Base-by-base conservation (phyloP, 1,140 invertebrate species). In the Drosophila takahashii region DNA sequence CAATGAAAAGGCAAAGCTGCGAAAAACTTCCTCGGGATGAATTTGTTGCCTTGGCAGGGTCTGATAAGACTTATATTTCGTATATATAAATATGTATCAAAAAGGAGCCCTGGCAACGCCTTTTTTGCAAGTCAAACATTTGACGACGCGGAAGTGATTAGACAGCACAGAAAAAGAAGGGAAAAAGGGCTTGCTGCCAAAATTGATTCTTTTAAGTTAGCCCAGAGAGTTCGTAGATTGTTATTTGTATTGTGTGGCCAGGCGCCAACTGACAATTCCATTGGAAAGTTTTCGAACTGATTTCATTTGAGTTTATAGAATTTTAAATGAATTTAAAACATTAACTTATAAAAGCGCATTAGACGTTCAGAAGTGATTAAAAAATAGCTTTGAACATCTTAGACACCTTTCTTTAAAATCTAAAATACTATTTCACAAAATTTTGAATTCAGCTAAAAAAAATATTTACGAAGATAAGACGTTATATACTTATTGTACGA, bases 131-230 rank as follows among this genome's bases (percentile, higher is more conserved):
- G 59, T 18, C 58, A 32, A 56, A 51, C 65, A 50, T 42, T 69
- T 73, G 51, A 42, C 61, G 77, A 73, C 53, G 81, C 77, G 81
- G 77, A 85, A 77, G 58, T 85, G 77, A 85, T 85, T 85, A 74
- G 53, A 64, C 76, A 66, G 57, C 56, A 66, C 39, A 54, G 58
- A 48, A 53, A 56, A 36, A 18, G 27, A 54, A 11, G 15, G 15
- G 50, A 69, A 61, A 61, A 61, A 44, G 45, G 76, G 61, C 53
- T 42, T 65, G 26, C 61, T 58, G 50, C 60, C 54, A 81, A 59
- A 86, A 77, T 75, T 78, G 57, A 87, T 87, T 71, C 45, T 50
- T 56, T 15, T 37, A 61, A 61, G 47, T 34, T 65, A 16, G 13
- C 4, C 42, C 3, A n/a, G 11, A 36, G 32, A 41, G n/a, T 4